Conservation (phyloP, 2,888 invertebrate genomes). For the Pseudoips prasinana region DNA sequence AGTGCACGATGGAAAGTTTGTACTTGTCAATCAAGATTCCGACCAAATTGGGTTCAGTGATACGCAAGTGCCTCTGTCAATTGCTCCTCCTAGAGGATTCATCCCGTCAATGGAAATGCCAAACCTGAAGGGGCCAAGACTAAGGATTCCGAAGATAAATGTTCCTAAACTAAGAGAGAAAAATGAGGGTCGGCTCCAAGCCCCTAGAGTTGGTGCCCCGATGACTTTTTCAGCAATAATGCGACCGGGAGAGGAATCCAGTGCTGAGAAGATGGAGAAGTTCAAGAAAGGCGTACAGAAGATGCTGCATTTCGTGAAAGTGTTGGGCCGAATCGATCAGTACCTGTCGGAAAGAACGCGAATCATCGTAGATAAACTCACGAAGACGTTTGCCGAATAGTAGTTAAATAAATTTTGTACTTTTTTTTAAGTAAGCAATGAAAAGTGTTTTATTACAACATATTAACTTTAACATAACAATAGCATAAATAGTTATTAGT, state of each 20-base stretch:
- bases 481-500: no score
- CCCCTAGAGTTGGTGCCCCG: slow-evolving; percentile 54
- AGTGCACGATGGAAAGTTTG: slow-evolving; percentile 60
- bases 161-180: slow-evolving; percentile 49
- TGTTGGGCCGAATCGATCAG: slow-evolving; percentile 66
- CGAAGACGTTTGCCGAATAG: slow-evolving; percentile 62
- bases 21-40: slow-evolving; percentile 44
- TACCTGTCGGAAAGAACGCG: slow-evolving; percentile 68
- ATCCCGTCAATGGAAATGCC: slow-evolving; percentile 43
- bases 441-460: no score
- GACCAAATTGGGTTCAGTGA: slow-evolving; percentile 58
- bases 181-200: slow-evolving; percentile 18
- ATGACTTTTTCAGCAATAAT: slow-evolving; percentile 43
- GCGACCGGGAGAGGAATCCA: slow-evolving; percentile 52
- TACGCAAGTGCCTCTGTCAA: slow-evolving; percentile 45
- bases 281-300: slow-evolving; percentile 72
- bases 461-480: no score
- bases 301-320: slow-evolving; percentile 68
- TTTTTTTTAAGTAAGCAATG: slow-evolving; percentile 2
- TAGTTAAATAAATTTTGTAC: slow-evolving; percentile 1
- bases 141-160: slow-evolving; percentile 49
- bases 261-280: slow-evolving; percentile 66
- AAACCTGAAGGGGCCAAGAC: slow-evolving; percentile 41
- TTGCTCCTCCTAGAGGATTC: slow-evolving; percentile 58
- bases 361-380: slow-evolving; percentile 65